Percentiles rank a stretch among this genome's conserved stretches.
Evolutionary conservation across 2,888 invertebrate genomes (phyloP).

Genomic region (Nesidiocoris tenuis): DNA sequence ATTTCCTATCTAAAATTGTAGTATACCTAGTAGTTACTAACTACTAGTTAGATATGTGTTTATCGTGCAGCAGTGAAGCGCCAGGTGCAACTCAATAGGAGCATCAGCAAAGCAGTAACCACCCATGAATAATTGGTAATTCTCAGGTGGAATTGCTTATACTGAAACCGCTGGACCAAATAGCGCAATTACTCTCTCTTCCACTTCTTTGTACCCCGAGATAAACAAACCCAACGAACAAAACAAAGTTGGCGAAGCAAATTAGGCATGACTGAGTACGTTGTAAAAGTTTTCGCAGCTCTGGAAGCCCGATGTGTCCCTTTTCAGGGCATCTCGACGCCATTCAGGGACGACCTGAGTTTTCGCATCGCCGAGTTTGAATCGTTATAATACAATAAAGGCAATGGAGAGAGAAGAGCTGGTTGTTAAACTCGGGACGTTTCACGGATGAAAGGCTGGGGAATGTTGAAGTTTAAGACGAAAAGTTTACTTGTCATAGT

Average conservation of each 20-base stretch:
- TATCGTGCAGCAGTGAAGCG: too few species aligned
- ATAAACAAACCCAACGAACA: too few species aligned
- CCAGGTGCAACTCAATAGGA: too few species aligned
- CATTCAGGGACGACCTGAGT: not conserved
- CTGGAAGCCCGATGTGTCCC: not conserved
- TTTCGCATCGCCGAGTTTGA: not conserved
- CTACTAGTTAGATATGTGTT: too few species aligned
- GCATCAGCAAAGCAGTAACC: too few species aligned
- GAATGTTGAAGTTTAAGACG: conserved; percentile 23
- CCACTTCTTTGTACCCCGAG: too few species aligned
- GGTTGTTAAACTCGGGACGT: conserved; percentile 19
- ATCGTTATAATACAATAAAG: not conserved
- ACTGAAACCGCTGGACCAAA: too few species aligned
- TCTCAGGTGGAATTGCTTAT: too few species aligned
- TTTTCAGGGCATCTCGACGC: not conserved
- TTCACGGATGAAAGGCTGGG: conserved; percentile 27
- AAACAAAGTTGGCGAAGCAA: not conserved
- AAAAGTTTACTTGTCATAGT: conserved; percentile 31
- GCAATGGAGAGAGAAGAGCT: not conserved
- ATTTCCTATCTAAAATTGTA: too few species aligned
- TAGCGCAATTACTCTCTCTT: too few species aligned
- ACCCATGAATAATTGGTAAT: too few species aligned
- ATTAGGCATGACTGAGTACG: not conserved
- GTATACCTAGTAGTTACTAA: too few species aligned
- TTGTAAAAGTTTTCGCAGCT: not conserved